phyloP scores from a whole-genome alignment of 2,797 vertebrate species.

The Schizopygopsis pylzovi region DNA sequence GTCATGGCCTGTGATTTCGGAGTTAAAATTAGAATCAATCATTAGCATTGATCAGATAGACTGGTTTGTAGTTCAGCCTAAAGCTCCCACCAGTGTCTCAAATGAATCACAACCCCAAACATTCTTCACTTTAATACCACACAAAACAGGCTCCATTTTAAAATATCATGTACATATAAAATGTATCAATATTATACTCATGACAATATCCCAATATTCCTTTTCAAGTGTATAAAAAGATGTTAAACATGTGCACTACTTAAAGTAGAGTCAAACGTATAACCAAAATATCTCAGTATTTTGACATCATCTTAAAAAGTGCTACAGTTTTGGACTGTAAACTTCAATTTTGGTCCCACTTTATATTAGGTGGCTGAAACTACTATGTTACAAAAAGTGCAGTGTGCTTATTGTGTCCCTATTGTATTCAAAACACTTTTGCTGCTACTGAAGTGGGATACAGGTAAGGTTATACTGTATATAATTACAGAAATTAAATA shows the following conservation, averaged over 20 bases:
- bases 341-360: not conserved
- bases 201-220: not conserved
- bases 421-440: not conserved
- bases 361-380: not conserved
- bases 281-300: not conserved
- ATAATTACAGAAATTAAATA: too few species aligned
- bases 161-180: not conserved
- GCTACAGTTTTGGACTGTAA: not conserved
- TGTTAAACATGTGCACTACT: not conserved
- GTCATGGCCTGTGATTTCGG: conserved; percentile 36
- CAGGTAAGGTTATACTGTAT: not conserved
- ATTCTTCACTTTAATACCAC: not conserved
- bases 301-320: not conserved
- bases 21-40: conserved; percentile 60
- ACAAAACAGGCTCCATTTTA: not conserved
- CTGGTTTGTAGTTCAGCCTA: conserved; percentile 22
- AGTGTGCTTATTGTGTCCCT: not conserved
- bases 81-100: conserved; percentile 38
- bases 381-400: not conserved
- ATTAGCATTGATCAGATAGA: conserved; percentile 56
- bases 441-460: too few species aligned
- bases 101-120: conserved; percentile 26
- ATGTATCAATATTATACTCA: not conserved
- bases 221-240: not conserved
- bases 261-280: not conserved